Base-by-base conservation (phyloP, 30 jellyfish, hydroid and myxozoan genomes). In the Aurelia sp. region DNA sequence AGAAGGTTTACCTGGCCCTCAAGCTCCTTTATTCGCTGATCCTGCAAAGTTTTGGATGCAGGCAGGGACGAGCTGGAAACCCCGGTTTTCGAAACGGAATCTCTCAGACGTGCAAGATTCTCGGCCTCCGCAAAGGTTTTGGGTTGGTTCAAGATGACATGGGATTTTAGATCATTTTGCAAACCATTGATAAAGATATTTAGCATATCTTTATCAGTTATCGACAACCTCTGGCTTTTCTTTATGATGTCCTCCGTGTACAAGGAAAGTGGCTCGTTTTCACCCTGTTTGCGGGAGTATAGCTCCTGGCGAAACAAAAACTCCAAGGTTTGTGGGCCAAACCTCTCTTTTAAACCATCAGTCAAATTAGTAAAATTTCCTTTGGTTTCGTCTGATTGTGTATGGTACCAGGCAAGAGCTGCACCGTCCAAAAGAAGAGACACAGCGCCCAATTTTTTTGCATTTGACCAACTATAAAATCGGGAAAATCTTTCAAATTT, bases 371-470 rank as follows among this genome's bases (percentile, higher is more conserved):
- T 4, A 22, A 77, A 20, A 77, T 77, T 58, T 1, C 22, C 60
- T 9, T 6, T 31, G 2, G 68, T 74, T 12, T 74, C 86, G 10
- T 58, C 64, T 58, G 86, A 5, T 18, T 18, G 86, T 16, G 78
- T 77, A 21, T 58, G 41, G 4, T 58, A 60, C 88, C 88, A 77
- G 5, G 78, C 88, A 18, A 41, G 88, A 33, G 78, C 78, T 13
- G 78, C 78, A 35, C 78, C 88, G 60, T 77, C 88, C 66, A 77
- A 63, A 51, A 63, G 61, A 5, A 77, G 66, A 7, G 88, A 6
- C 77, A 77, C 4, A 1, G 78, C 88, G 2, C 78, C 67, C 15
- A 77, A 19, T 63, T 77, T 38, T 21, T 63, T 60, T 9, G 76
- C 44, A 62, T 77, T 77, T 41, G 74, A 12, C 88, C 88, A 77